Base-by-base conservation (phyloP, 2,113 vertebrate genomes). In the Syngnathus floridae region DNA sequence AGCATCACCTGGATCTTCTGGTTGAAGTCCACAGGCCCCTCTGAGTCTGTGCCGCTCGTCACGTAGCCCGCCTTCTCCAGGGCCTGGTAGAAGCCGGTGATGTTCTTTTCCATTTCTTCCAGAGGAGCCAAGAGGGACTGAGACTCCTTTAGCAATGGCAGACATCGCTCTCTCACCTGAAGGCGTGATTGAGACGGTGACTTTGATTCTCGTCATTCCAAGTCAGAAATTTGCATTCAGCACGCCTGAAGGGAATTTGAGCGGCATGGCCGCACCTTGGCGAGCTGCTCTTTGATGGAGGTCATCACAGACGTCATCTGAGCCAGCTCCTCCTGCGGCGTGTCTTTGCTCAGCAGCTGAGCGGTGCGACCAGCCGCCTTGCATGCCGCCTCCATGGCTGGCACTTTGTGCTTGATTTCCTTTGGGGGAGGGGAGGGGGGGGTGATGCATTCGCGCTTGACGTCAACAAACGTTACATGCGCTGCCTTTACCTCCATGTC, bases 91-190 rank as follows among this genome's bases (percentile, higher is more conserved):
- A 98, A 96, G 61, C 90, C 88, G 0, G 93, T 95, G 74, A 96
- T 94, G 82, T 98, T 92, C 72, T 92, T 95, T 80, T 98, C 97
- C 82, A 95, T 87, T 75, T 98, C 96, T 71, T 97, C 95, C 82
- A 98, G 78, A 0, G 89, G 93, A 46, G 90, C 79, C 13, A 93
- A 80, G 45, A 99, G 86, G 48, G 89, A 91, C 59, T 93, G 94
- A 46, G 93, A 90, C 78, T 98, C 96, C 80, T 88, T 91, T 4
- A 96, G 86, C 64, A 98, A 82, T 38, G 92, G 86, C 67, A 92
- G 76, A 64, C 84, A 91, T 69, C 87, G 71, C 49, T 98, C 96
- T 72, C 94, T 90, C 69, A 96, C 89, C 97, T 99, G 77, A 75
- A 31, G 48, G 48, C 7, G 4, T 4, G 2, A 51, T 35, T 35